Conservation (phyloP, 2,888 invertebrate genomes). For the Acanthosepion pharaonis region DNA sequence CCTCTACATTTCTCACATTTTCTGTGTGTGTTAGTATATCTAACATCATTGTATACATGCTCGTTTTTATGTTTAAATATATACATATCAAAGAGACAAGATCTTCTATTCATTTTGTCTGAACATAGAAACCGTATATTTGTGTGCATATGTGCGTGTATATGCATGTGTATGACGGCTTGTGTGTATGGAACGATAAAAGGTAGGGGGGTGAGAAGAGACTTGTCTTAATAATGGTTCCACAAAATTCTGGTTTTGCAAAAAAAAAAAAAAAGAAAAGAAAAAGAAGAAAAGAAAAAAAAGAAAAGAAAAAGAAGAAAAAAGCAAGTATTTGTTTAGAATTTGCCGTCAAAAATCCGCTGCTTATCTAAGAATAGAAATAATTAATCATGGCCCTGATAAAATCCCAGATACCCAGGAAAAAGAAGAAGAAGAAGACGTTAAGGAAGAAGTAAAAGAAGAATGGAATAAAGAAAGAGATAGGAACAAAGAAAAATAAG, state of each 20-base stretch:
- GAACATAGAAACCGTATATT: neutral
- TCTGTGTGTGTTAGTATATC: no score
- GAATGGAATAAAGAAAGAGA: neutral
- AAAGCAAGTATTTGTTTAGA: neutral
- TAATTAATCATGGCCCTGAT: neutral
- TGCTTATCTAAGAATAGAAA: neutral
- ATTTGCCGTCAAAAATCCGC: neutral
- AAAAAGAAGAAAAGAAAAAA: neutral
- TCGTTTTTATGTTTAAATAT: neutral
- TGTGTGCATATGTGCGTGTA: neutral
- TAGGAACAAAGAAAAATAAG: accelerated
- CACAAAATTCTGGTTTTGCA: neutral
- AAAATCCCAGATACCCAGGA: neutral
- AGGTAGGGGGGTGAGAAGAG: neutral
- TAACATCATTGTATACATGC: no score
- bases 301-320: neutral
- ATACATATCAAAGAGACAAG: neutral
- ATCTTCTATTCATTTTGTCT: neutral
- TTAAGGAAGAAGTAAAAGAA: neutral
- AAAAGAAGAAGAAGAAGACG: neutral
- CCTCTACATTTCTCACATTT: no score
- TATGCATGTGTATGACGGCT: neutral
- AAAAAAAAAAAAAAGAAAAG: no score
- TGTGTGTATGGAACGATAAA: neutral
- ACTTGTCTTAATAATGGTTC: neutral